Base-by-base conservation (phyloP, 2,797 vertebrate species). In the Phoeniculus purpureus region DNA sequence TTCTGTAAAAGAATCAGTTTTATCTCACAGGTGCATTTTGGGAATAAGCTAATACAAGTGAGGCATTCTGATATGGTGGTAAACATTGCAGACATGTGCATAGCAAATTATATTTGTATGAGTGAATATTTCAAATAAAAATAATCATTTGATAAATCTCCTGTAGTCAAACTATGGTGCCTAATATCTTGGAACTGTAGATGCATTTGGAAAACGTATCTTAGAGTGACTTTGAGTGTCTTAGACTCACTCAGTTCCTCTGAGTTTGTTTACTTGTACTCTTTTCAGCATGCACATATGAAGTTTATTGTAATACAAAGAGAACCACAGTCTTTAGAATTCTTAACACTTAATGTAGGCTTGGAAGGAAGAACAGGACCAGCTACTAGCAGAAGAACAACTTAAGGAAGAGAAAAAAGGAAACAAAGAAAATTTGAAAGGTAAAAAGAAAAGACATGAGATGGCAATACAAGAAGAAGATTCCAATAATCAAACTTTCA, bases 301-400 rank as follows among this genome's bases (percentile, higher is more conserved):
- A 76, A 86, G 32, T 72, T 37, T 5, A 66, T 50, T 54, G 6
- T 68, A 67, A 48, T 59, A 37, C 23, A 68, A 83, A 80, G 29
- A 84, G 40, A 66, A 23, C 61, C 20, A 26, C 9, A 40, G 58
- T 85, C 45, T 50, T 52, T 82, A 88, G 27, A 87, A 84, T 59
- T 83, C 48, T 76, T 50, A 14, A 87, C 19, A 47, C 91, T 90
- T 65, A 48, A 18, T 82, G 20, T 75, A 99, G 99, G 99, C 98
- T 27, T 98, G 98, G 98, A 98, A 98, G 94, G 80, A 98, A 77
- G 98, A 98, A 66, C 98, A 98, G 90, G 97, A 98, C 1, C 94
- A 11, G 14, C 95, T 98, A 47, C 97, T 96, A 85, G 98, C 98
- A 81, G 98, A 99, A 79, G 98, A 98, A 45, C 56, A 87, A 34